Conservation (phyloP, 1,140 invertebrate species). For the Drosophila mayri region DNA sequence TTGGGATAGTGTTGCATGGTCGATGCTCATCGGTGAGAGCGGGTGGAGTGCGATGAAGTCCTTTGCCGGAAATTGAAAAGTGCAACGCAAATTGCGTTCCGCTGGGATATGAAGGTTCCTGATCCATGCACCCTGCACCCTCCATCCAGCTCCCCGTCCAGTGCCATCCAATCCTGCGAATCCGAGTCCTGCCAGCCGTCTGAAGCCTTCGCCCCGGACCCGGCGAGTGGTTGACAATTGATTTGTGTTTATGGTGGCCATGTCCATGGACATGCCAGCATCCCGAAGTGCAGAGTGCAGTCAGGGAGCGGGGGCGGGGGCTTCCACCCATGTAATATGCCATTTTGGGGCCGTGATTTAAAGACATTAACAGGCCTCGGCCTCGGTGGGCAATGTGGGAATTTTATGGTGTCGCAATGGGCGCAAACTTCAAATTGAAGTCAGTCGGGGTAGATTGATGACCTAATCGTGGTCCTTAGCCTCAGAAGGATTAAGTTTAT, state of each 20-base stretch:
- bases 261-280: conserved; percentile 43
- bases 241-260: conserved; percentile 79
- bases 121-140: neutral
- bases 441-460: conserved; percentile 25
- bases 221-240: conserved; percentile 79
- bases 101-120: conserved; percentile 39
- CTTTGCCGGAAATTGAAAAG: conserved; percentile 80
- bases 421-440: conserved; percentile 30
- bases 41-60: conserved; percentile 53
- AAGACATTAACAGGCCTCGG: conserved; percentile 66
- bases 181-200: conserved; percentile 46
- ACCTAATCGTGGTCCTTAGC: conserved; percentile 19
- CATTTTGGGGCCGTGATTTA: conserved; percentile 74
- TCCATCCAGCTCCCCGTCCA: neutral
- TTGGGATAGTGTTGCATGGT: conserved; percentile 75
- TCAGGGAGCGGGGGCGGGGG: neutral
- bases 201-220: conserved; percentile 43
- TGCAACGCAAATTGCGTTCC: conserved; percentile 81
- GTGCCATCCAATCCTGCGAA: conserved; percentile 4
- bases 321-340: conserved; percentile 59
- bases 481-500: neutral
- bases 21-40: conserved; percentile 11
- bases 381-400: conserved; percentile 6
- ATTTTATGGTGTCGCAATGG: conserved; percentile 42
- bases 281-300: conserved; percentile 12